These are phyloP conservation scores for Lepidurus packardi DNA, from an alignment of 1,140 invertebrate genomes.

Conservation along the genomic window DNA sequence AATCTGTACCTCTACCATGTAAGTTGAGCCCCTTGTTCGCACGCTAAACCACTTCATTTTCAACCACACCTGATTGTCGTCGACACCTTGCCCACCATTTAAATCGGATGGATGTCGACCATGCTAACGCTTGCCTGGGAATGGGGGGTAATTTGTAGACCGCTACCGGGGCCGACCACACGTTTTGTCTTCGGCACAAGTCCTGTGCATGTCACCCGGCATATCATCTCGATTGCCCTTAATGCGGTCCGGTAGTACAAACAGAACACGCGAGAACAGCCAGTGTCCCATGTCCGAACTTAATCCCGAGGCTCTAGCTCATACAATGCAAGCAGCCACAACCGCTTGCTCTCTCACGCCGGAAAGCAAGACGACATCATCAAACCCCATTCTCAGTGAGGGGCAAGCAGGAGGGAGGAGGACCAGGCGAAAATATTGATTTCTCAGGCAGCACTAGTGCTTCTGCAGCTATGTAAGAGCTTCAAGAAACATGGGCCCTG, in stretches of 20 bases:
- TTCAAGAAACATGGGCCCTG: neutral
- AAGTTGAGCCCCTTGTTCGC: conserved; percentile 43
- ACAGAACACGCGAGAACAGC: conserved; percentile 3
- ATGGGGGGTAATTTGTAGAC: neutral
- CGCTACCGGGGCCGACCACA: neutral
- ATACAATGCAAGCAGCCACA: neutral
- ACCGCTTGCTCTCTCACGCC: conserved; percentile 4
- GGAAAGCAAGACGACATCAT: conserved; percentile 4
- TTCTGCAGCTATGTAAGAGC: neutral
- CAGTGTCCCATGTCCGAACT: neutral
- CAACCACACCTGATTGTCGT: conserved; percentile 29
- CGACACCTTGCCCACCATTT: neutral
- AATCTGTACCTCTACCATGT: conserved; percentile 67
- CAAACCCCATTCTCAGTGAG: neutral
- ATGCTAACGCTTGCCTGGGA: neutral
- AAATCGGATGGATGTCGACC: neutral
- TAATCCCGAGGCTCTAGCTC: neutral
- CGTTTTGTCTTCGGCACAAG: neutral
- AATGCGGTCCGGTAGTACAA: neutral
- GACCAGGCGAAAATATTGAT: neutral
- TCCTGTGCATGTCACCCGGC: neutral
- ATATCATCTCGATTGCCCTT: conserved; percentile 11
- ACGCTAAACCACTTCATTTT: conserved; percentile 27
- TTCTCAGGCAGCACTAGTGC: neutral
- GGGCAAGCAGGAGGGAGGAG: neutral